These are phyloP conservation scores for Psittacula derbiana DNA, from an alignment of 2,797 vertebrate species.

Conservation along the genomic window DNA sequence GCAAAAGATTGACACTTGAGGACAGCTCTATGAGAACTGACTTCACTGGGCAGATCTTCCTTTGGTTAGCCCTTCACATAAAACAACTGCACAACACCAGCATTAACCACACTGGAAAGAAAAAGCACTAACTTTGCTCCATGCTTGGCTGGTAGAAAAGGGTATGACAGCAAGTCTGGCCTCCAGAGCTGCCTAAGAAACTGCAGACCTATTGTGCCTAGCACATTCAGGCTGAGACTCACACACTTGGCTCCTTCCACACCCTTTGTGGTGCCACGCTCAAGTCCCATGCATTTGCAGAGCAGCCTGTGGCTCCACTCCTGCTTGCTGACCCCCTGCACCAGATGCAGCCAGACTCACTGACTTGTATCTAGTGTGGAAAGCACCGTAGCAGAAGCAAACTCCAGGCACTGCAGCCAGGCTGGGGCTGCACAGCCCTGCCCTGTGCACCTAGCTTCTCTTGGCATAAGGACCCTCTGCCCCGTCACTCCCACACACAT, in stretches of 20 bases:
- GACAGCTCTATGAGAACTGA: neutral
- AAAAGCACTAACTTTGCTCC: neutral
- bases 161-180: neutral
- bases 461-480: accelerated
- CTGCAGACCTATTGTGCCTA: neutral
- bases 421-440: neutral
- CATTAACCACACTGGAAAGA: neutral
- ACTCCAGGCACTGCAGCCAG: accelerated
- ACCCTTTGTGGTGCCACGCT: neutral
- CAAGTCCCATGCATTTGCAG: accelerated
- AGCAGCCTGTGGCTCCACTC: neutral
- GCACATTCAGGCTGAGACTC: neutral
- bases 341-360: neutral
- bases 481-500: accelerated
- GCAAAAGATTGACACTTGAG: neutral
- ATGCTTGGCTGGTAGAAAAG: neutral
- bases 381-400: neutral
- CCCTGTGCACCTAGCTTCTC: accelerated
- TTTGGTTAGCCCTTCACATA: neutral
- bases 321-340: accelerated
- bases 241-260: neutral
- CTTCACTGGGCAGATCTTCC: neutral
- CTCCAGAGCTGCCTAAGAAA: neutral
- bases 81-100: neutral
- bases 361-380: neutral